Base-by-base conservation (phyloP, 2,797 vertebrate species). In the Falco cherrug region DNA sequence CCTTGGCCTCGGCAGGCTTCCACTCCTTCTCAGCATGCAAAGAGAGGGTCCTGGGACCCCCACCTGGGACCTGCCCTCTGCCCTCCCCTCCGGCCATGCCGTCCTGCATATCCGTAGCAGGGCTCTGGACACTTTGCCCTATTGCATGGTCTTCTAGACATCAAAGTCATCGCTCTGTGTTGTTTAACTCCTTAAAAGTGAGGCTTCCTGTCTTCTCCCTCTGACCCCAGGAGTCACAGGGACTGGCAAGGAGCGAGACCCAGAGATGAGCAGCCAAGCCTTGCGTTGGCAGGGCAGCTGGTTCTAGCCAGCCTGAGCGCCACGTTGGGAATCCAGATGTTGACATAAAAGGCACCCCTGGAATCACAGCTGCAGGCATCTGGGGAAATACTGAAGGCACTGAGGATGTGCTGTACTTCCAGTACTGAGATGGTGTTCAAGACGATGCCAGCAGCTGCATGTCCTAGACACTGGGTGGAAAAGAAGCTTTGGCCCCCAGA, bases 131-230 rank as follows among this genome's bases (percentile, higher is more conserved):
- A 0, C 76, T 31, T 35, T 4, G 10, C 63, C 67, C 29, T 17
- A 0, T 5, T 9, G 5, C 4, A 0, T 5, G 51, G 13, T 13
- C 13, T 35, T 51, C 35, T 24, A 3, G 6, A 1, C 33, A 13
- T 54, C 53, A 4, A 8, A 31, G 24, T 10, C 7, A 0, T 35
- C 28, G 1, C 45, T 63, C 20, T 1, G 0, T 37, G 48, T 13
- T 15, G 15, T 45, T 73, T 14, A 20, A 11, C 18, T 45, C 89
- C 48, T 19, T 4, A 8, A 22, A 28, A 29, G 26, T 2, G 13
- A 31, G 13, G 19, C 8, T 73, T 5, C 20, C n/a, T 29, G 19
- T 33, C 31, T 53, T 18, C 31, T 69, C 48, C 41, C 21, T 57
- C 64, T 13, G n/a, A 6, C 11, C 31, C 14, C n/a, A 2, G 56